Percentiles rank a stretch among this genome's conserved stretches.
Evolutionary conservation across 2,888 invertebrate genomes (phyloP).

Genomic region (Pecten maximus): DNA sequence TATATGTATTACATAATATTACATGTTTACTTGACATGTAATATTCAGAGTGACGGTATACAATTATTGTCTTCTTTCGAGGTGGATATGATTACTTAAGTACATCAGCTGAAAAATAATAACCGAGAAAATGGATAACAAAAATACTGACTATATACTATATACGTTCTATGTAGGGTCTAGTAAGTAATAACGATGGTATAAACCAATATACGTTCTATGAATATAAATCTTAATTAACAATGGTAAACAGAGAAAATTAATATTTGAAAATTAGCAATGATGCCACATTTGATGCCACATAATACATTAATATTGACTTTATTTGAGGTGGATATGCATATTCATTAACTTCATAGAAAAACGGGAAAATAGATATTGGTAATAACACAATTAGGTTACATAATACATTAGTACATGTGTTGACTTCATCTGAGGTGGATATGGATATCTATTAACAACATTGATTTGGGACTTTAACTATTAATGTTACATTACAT

Average conservation of each 20-base stretch:
- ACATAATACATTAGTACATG: too few species aligned
- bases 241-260: neutral
- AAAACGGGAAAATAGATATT: neutral
- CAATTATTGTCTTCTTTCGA: neutral
- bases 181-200: too few species aligned
- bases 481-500: neutral
- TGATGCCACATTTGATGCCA: neutral
- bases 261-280: neutral
- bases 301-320: neutral
- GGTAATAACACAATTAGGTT: neutral
- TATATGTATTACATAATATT: neutral
- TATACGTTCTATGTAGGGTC: neutral
- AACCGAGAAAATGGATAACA: neutral
- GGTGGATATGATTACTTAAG: neutral
- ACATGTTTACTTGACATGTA: neutral
- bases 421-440: neutral
- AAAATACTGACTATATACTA: neutral
- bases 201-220: too few species aligned
- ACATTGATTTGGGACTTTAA: neutral
- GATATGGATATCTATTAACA: neutral
- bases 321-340: neutral
- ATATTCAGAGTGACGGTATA: neutral
- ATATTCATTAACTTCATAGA: neutral
- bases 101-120: neutral
- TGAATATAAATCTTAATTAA: neutral